Evolutionary conservation across 1,140 invertebrate species (phyloP), one percentile per base, ranked within the genome.

Genomic region (Rhagoletis zephyria): DNA sequence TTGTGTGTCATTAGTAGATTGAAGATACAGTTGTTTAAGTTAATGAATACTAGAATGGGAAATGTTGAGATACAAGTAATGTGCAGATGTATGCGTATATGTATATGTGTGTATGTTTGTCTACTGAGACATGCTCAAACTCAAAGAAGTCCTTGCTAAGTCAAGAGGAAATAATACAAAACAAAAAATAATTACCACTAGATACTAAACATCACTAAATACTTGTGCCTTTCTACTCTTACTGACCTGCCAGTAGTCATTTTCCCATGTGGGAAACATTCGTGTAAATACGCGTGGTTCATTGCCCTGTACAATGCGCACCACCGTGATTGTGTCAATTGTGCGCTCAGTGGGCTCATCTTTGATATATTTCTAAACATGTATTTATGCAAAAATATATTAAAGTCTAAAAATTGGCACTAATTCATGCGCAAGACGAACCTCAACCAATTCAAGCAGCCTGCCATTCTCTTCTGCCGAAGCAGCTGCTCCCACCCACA

Each of bases 401-500:
- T 56, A 70, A 63, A 4, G 42, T 77, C 0, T 19, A 65, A 2
- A 87, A 87, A 59, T 74, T 19, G 40, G 51, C 51, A 56, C 30
- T 30, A 30, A 56, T 7, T 56, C 51, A 45, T 87, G 5, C 4
- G 51, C 2, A 56, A 65, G 51, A 64, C 86, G 56, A 60, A 65
- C 92, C 89, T 92, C 90, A 9, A 89, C 91, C 92, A 93, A 93
- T 63, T 93, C 90, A 48, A 93, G 86, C 63, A 91, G 89, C 81
- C 87, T 94, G 87, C 94, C 92, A 88, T 95, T 96, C 89, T 97
- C 96, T 81, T 95, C 94, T 45, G 94, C 94, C 12, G 95, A 95
- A n/a, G 96, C 95, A 40, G 95, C 95, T 85, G 94, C 94, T 42
- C 97, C 97, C 86, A 96, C 93, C 96, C 96, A 97, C 87, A 97